Evolutionary conservation across 1,140 invertebrate genomes (phyloP).

Genomic region (Lepidurus apus): DNA sequence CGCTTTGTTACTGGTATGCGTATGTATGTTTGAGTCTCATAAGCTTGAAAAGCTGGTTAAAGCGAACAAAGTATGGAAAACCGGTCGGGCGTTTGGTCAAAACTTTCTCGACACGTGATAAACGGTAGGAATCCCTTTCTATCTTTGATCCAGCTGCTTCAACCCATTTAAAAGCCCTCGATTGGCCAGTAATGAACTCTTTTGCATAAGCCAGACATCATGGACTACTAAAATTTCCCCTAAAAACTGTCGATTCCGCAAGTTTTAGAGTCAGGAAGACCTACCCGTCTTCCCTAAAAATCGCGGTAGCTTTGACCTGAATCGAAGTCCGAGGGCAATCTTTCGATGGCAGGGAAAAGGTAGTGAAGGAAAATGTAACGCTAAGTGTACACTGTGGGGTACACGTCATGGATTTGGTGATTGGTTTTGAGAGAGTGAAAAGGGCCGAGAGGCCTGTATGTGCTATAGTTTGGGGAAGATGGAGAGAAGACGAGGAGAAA

Average conservation of each 20-base stretch:
- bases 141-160: background rate
- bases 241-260: background rate
- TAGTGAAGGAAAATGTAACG: no score
- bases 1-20: no score
- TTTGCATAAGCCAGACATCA: no score
- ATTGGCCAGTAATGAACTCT: background rate
- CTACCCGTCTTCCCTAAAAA: background rate
- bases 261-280: background rate
- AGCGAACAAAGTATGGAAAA: background rate
- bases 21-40: no score
- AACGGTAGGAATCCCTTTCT: background rate
- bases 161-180: background rate
- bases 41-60: no score
- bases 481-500: background rate
- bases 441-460: background rate
- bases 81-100: background rate
- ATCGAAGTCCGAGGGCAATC: background rate
- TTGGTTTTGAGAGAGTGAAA: background rate
- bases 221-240: background rate
- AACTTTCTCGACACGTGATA: conserved; percentile 8
- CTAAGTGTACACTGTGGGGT: no score
- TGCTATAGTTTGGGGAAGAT: background rate
- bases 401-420: no score
- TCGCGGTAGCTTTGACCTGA: background rate
- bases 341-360: background rate